A percentile compares a stretch with the other conserved stretches of the same genome.
Conservation (phyloP, 2,113 vertebrate species). For the Bufo bufo region DNA sequence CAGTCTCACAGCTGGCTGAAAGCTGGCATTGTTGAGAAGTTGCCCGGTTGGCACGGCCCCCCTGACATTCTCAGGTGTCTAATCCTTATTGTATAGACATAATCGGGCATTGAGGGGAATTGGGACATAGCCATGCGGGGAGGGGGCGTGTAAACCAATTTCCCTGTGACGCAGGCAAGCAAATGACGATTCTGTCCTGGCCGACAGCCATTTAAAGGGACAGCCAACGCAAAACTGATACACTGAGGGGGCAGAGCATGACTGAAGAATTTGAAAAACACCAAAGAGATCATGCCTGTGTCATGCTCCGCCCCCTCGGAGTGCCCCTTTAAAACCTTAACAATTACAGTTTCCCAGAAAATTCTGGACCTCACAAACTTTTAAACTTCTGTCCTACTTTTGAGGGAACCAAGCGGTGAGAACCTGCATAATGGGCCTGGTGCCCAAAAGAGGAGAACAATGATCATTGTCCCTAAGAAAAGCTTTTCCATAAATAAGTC, state of each 20-base stretch:
- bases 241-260: no score
- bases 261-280: no score
- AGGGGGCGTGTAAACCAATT: background rate
- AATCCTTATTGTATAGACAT: constrained; percentile 49
- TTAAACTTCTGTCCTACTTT: constrained; percentile 13
- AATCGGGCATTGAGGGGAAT: constrained; percentile 36
- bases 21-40: constrained; percentile 1
- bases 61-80: constrained; percentile 48
- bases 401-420: constrained; percentile 18
- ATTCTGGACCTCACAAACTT: background rate
- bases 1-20: background rate
- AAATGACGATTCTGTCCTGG: background rate
- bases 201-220: background rate
- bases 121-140: constrained; percentile 24
- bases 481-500: constrained; percentile 48
- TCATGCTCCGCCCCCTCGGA: no score
- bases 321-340: background rate
- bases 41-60: constrained; percentile 14
- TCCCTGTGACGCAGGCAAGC: background rate
- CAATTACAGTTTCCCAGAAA: background rate
- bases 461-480: constrained; percentile 40
- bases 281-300: no score
- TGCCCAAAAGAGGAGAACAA: constrained; percentile 46
- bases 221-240: no score
- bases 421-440: constrained; percentile 1